Evolutionary conservation across 2,797 vertebrate genomes (phyloP), one percentile per base, ranked within the genome.

Genomic region (Ctenosaura bakeri): DNA sequence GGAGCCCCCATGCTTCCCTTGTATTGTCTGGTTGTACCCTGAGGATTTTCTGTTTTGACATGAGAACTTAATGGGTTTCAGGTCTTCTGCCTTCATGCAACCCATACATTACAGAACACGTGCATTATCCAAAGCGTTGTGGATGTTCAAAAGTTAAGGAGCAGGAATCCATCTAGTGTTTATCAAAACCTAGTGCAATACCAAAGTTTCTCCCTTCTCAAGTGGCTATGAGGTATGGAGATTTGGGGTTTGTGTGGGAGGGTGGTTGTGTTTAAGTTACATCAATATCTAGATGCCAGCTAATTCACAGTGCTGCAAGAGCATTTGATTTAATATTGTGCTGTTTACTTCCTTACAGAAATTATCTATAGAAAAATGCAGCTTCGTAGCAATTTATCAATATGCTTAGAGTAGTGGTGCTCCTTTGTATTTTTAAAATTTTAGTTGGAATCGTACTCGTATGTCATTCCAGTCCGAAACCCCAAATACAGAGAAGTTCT

Each of bases 161-260:
- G 76, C 90, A 82, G 85, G 7, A 50, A 46, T 66, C 42, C 10
- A 69, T 69, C 32, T 69, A 32, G 29, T 13, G 66, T 32, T 26
- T 69, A 69, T 69, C 24, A 76, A 90, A 14, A n/a, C 59, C 59
- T 42, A 56, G 12, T 77, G n/a, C 29, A 87, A 83, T 79, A 86
- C 10, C 32, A 29, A 83, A 78, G 26, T 24, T 18, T 80, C 18
- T 56, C 66, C n/a, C 35, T 73, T 81, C 64, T 38, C n/a, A 85
- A 38, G 62, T n/a, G 83, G 35, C 54, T 35, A 74, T 56, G 35
- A 24, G 7, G 1, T 74, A 35, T 54, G 46, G n/a, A 50, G 69
- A 54, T 73, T 26, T n/a, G 12, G 54, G 10, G 14, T 13, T 52
- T 22, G 42, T n/a, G 13, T 1, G 35, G 0, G 42, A 12, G 8